Percentiles rank a stretch among this genome's conserved stretches.
These are phyloP conservation scores for Dendrophyllia cribrosa DNA, from an alignment of 64 coral and sea anemone genomes.

Conservation along the genomic window DNA sequence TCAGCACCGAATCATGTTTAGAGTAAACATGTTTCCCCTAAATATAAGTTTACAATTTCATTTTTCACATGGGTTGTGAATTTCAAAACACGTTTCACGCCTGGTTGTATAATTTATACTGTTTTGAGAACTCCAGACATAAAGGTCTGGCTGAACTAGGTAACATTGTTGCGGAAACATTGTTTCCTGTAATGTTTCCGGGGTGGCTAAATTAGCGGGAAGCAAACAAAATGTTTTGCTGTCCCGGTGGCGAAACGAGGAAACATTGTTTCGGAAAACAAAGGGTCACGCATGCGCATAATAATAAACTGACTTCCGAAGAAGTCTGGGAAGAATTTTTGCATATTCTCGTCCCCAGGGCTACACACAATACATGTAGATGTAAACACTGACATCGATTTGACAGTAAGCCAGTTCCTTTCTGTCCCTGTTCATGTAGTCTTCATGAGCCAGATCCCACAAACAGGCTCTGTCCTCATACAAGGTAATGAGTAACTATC, in stretches of 20 bases:
- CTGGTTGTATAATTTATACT: too few species aligned
- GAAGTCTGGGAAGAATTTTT: neutral
- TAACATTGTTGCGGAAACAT: constrained; percentile 20
- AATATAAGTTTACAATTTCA: too few species aligned
- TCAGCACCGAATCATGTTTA: too few species aligned
- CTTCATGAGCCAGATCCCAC: neutral
- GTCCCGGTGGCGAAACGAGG: neutral
- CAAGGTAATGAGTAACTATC: neutral
- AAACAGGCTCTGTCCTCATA: neutral
- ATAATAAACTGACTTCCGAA: neutral
- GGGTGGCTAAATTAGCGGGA: constrained; percentile 5
- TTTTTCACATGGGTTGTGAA: too few species aligned
- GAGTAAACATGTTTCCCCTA: too few species aligned
- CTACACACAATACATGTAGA: neutral
- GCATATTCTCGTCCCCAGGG: constrained; percentile 6
- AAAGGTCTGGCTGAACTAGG: constrained; percentile 13
- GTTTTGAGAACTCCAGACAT: too few species aligned
- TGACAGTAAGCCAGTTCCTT: neutral
- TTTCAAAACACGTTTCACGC: too few species aligned
- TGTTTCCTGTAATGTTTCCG: neutral
- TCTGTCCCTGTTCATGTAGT: neutral
- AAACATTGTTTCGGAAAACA: neutral
- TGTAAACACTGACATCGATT: neutral
- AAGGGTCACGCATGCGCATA: neutral
- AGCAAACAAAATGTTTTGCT: constrained; percentile 10